Evolutionary conservation across 1,140 invertebrate species (phyloP).

Genomic region (Danaus melanippus): DNA sequence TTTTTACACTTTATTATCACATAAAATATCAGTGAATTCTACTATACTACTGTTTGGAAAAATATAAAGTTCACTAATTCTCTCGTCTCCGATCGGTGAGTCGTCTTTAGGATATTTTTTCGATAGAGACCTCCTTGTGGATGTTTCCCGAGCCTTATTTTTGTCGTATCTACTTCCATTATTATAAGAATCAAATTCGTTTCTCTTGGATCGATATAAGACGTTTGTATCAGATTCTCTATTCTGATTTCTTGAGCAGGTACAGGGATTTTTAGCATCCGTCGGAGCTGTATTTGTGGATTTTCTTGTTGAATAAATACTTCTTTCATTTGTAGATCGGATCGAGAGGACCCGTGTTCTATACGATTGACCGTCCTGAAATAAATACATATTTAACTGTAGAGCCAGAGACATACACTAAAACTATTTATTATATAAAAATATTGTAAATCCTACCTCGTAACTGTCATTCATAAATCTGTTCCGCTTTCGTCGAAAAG

Average conservation of each 20-base stretch:
- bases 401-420: neutral
- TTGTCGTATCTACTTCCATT: constrained; percentile 29
- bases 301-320: constrained; percentile 46
- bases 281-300: constrained; percentile 39
- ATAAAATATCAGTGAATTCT: constrained; percentile 56
- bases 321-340: constrained; percentile 55
- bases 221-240: constrained; percentile 32
- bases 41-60: constrained; percentile 64
- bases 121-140: constrained; percentile 17
- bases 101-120: constrained; percentile 27
- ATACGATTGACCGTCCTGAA: constrained; percentile 60
- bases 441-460: constrained; percentile 35
- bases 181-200: constrained; percentile 28
- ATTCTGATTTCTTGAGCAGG: constrained; percentile 40
- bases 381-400: constrained; percentile 9
- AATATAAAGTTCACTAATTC: constrained; percentile 60
- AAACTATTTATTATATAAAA: neutral
- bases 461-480: constrained; percentile 61
- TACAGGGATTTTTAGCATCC: constrained; percentile 39
- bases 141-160: constrained; percentile 11
- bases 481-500: constrained; percentile 67
- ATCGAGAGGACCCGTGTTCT: constrained; percentile 55
- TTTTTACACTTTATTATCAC: constrained; percentile 60
- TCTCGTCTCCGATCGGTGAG: constrained; percentile 48
- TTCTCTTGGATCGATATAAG: constrained; percentile 26